Conservation (phyloP, 2,797 vertebrate genomes). For the Myiotriccus ornatus region DNA sequence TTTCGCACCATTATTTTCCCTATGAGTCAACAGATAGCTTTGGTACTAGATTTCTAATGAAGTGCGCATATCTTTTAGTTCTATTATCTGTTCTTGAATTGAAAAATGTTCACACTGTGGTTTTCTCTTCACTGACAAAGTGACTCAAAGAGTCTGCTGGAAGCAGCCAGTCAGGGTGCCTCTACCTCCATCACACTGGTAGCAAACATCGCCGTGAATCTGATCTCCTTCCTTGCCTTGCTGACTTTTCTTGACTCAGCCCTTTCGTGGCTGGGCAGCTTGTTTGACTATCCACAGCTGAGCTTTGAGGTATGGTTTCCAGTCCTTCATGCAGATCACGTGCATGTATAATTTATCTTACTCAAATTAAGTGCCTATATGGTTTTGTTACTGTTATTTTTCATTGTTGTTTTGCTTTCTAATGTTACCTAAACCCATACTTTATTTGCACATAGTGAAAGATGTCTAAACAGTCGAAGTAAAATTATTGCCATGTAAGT, state of each 20-base stretch:
- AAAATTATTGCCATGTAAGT: background rate
- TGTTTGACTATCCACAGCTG: conserved; percentile 84
- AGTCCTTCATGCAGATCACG: background rate
- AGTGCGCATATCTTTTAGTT: background rate
- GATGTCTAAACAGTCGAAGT: background rate
- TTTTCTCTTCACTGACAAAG: conserved; percentile 64
- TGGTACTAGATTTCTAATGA: background rate
- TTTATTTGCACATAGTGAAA: background rate
- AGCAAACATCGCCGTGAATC: conserved; percentile 78
- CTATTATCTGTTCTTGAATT: background rate
- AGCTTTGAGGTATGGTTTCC: conserved; percentile 82
- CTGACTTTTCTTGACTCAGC: conserved; percentile 79
- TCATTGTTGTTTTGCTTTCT: background rate
- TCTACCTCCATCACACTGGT: conserved; percentile 78
- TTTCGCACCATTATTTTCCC: background rate
- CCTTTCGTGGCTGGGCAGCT: conserved; percentile 86
- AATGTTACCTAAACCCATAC: rapidly evolving
- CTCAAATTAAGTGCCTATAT: background rate
- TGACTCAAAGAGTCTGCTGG: conserved; percentile 80
- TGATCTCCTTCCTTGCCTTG: conserved; percentile 85
- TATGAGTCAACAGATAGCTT: background rate
- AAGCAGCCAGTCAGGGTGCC: conserved; percentile 84
- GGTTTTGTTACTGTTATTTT: background rate
- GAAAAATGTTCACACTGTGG: background rate
- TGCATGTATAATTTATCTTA: background rate